Evolutionary conservation across 2,888 invertebrate genomes (phyloP).

Genomic region (Helicoverpa assulta): DNA sequence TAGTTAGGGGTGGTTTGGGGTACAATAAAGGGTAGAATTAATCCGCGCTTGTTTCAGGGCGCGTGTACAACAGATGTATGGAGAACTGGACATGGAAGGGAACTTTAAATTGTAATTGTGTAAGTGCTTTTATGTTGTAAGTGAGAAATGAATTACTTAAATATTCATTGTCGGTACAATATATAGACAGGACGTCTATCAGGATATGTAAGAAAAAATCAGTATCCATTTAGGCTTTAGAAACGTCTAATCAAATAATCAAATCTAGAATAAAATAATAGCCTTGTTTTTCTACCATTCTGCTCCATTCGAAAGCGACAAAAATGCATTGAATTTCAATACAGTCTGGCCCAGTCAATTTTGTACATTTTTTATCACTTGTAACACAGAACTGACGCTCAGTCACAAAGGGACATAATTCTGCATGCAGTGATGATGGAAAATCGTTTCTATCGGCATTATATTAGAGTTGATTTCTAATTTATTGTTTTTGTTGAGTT

Average conservation of each 20-base stretch:
- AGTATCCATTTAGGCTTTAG: neutral
- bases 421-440: neutral
- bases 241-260: neutral
- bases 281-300: neutral
- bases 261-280: neutral
- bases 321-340: constrained; percentile 38
- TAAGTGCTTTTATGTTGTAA: constrained; percentile 15
- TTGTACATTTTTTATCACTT: constrained; percentile 43
- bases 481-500: constrained; percentile 11
- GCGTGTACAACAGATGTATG: constrained; percentile 51
- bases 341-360: constrained; percentile 25
- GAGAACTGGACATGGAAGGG: constrained; percentile 28
- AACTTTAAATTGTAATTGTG: constrained; percentile 35
- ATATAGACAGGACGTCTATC: too few relatives aligned
- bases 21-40: constrained; percentile 63
- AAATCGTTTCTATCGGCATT: constrained; percentile 13
- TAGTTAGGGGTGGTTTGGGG: constrained; percentile 56
- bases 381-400: constrained; percentile 7
- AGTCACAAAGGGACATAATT: constrained; percentile 1
- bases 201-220: neutral
- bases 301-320: constrained; percentile 1
- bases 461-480: constrained; percentile 10
- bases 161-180: neutral
- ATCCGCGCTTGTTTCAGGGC: constrained; percentile 61
- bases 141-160: constrained; percentile 3